phyloP scores from a whole-genome alignment of 2,797 vertebrate species.

The Micropoecilia bifurca region DNA sequence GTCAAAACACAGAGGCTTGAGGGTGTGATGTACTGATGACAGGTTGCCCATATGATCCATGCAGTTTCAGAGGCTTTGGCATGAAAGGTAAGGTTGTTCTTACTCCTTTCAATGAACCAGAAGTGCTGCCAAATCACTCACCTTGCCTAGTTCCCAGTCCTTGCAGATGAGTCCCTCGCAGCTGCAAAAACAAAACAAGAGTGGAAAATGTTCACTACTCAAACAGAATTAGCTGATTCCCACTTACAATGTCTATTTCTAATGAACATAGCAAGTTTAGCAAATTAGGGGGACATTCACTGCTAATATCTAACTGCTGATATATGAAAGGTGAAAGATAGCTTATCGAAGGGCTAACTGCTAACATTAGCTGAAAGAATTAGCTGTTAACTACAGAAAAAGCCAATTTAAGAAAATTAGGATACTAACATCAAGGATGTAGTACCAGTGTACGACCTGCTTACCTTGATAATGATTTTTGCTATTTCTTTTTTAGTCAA shows the following conservation, averaged over 20 bases:
- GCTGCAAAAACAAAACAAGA: not conserved
- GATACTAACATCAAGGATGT: not conserved
- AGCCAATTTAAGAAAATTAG: not conserved
- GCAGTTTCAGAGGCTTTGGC: not conserved
- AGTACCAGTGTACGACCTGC: not conserved
- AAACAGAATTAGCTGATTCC: not conserved
- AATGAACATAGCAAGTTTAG: not conserved
- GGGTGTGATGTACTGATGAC: not conserved
- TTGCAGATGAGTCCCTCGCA: not conserved
- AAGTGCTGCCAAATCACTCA: not conserved
- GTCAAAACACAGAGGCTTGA: not conserved
- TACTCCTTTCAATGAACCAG: not conserved
- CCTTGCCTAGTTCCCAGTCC: not conserved
- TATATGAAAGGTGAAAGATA: not conserved
- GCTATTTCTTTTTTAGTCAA: not conserved
- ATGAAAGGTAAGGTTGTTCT: not conserved
- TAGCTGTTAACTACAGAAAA: not conserved
- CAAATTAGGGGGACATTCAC: not conserved
- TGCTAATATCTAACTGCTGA: not conserved
- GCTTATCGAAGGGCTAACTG: not conserved
- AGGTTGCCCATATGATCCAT: not conserved
- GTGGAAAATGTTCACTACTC: not conserved
- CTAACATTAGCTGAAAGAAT: not conserved
- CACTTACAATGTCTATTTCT: not conserved
- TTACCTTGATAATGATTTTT: not conserved